phyloP scores from a whole-genome alignment of 2,888 invertebrate genomes.

The Bimastos eiseni region DNA sequence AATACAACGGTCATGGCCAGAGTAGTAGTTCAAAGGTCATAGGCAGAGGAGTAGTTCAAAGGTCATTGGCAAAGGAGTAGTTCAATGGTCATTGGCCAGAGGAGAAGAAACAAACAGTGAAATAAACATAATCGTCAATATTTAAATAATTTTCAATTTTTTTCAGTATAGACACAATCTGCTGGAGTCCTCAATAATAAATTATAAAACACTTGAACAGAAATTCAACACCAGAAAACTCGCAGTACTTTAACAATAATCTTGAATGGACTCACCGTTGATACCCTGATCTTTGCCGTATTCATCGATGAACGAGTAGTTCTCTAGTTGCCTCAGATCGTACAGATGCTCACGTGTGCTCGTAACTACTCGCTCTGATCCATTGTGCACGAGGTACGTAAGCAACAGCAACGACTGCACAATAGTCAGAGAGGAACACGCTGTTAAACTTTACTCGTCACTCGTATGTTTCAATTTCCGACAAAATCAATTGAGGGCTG shows the following conservation, averaged over 20 bases:
- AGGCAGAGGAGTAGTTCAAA: not conserved
- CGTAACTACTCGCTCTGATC: conserved; percentile 93
- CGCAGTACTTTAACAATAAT: not conserved
- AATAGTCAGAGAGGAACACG: not conserved
- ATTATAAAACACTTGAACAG: no score
- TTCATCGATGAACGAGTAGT: conserved; percentile 93
- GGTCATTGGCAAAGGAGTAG: not conserved
- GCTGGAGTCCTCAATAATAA: not conserved
- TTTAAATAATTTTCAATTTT: not conserved
- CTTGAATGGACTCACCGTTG: conserved; percentile 64
- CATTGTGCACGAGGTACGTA: conserved; percentile 89
- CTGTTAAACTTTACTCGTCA: not conserved
- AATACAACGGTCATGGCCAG: not conserved
- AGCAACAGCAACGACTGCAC: conserved; percentile 84
- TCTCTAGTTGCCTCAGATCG: conserved; percentile 90
- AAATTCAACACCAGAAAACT: not conserved
- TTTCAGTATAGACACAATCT: not conserved
- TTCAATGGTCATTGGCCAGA: not conserved
- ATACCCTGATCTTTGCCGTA: conserved; percentile 81
- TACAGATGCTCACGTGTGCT: conserved; percentile 96
- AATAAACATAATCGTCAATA: no score
- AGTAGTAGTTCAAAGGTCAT: not conserved
- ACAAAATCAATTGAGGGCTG: not conserved
- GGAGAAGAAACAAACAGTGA: no score
- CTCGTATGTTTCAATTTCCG: not conserved